Percentiles rank a stretch among this genome's conserved stretches.
These are phyloP conservation scores for Lucinisca nassula DNA, from an alignment of 2,888 invertebrate species.

Conservation along the genomic window DNA sequence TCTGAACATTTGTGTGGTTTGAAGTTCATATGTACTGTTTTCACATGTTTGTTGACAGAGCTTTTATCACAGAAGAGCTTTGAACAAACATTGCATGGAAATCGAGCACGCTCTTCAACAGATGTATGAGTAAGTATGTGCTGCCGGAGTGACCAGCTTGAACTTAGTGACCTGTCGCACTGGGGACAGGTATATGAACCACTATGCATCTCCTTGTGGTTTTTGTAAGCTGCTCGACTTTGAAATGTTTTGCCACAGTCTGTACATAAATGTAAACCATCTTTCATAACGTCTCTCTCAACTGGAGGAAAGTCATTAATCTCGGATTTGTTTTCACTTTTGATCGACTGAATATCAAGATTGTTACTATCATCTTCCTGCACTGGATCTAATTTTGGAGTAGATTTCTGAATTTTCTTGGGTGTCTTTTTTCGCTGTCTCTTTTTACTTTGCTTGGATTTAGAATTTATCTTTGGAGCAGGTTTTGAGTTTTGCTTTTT, in stretches of 20 bases:
- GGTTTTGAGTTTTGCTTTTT: neutral
- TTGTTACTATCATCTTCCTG: neutral
- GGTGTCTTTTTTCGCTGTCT: neutral
- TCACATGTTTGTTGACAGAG: conserved; percentile 65
- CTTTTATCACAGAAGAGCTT: conserved; percentile 55
- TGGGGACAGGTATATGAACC: conserved; percentile 48
- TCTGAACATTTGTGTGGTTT: conserved; percentile 46
- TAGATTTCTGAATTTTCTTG: neutral
- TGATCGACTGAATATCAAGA: neutral
- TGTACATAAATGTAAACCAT: conserved; percentile 30
- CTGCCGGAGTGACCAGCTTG: conserved; percentile 32
- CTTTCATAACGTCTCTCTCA: neutral
- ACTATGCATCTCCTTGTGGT: conserved; percentile 57
- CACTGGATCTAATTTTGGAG: neutral
- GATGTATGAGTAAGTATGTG: conserved; percentile 25
- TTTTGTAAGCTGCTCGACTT: conserved; percentile 26
- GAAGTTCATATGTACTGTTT: conserved; percentile 63
- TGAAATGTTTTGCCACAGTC: conserved; percentile 55
- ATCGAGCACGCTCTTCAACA: neutral
- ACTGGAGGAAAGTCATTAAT: neutral
- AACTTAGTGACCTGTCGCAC: conserved; percentile 52
- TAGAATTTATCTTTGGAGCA: neutral
- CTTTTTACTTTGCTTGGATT: neutral
- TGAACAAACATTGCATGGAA: neutral
- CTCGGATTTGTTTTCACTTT: neutral